phyloP scores from a whole-genome alignment of 2,888 invertebrate genomes.

The Drosophila barbarae region DNA sequence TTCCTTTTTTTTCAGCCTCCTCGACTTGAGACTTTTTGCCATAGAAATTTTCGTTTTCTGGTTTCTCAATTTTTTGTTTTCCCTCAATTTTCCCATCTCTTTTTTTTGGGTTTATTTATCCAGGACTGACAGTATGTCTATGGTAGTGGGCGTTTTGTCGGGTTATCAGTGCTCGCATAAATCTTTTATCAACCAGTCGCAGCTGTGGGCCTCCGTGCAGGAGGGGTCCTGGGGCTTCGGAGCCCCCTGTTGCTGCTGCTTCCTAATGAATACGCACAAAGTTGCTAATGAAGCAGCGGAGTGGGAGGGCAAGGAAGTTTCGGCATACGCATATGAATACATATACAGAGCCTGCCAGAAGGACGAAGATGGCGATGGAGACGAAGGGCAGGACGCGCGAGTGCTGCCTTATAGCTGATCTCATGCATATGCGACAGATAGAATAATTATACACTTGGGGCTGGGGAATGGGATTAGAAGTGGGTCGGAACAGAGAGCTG shows the following conservation, averaged over 20 bases:
- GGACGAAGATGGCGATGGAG: constrained; percentile 9
- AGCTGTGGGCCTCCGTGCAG: constrained; percentile 52
- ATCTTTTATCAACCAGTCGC: constrained; percentile 69
- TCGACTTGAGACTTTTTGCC: constrained; percentile 30
- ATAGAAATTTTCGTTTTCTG: constrained; percentile 38
- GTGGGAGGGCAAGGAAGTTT: constrained; percentile 29
- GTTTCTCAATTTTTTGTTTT: constrained; percentile 27
- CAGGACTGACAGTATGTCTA: constrained; percentile 32
- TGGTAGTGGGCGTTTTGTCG: constrained; percentile 55
- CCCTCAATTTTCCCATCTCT: neutral
- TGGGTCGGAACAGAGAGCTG: neutral
- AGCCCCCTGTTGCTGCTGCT: constrained; percentile 33
- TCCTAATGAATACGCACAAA: constrained; percentile 73
- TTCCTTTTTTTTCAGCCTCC: constrained; percentile 15
- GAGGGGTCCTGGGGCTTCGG: constrained; percentile 16
- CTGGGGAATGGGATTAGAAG: constrained; percentile 34
- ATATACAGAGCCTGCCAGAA: constrained; percentile 13
- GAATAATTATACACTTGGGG: constrained; percentile 64
- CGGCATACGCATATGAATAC: constrained; percentile 48
- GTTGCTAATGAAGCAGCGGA: constrained; percentile 72
- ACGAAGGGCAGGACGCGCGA: constrained; percentile 24
- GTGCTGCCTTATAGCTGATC: constrained; percentile 30
- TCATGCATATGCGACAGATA: constrained; percentile 61
- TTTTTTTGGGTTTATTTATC: constrained; percentile 51
- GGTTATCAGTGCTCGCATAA: constrained; percentile 70